Base-by-base conservation (phyloP, 1,140 invertebrate species). In the Plectrocnemia conspersa region DNA sequence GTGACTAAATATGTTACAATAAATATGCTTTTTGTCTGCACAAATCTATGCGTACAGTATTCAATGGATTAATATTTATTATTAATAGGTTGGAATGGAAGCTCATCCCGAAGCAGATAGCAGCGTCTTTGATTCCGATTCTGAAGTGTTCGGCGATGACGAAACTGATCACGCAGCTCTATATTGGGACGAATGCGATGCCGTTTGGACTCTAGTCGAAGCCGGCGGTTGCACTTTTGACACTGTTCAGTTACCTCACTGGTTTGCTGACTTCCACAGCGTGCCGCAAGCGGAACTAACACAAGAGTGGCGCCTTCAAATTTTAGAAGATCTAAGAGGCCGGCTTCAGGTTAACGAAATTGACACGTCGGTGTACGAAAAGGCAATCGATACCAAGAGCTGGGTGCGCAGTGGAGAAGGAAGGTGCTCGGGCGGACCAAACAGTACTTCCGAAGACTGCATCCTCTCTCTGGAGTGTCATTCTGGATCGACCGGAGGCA, bases 321-420 rank as follows among this genome's bases (percentile, higher is more conserved):
- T 92, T 66, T 70, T 91, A 27, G 76, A 84, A 36, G 79, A 82
- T 64, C 71, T 92, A 25, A 82, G 82, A 68, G 70, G 66, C 15
- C 75, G 86, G 64, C 74, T 79, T 62, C 72, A 68, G 42, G 60
- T 69, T 36, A 65, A 77, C 58, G 61, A 74, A 21, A 62, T 75
- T 44, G 77, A 82, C 63, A 73, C 81, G 47, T 70, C 77, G 13
- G 70, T 75, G 33, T 88, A 82, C 69, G 83, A 85, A 66, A 78
- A 82, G 64, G 89, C 88, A 11, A 77, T 91, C 35, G 88, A 91
- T 74, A 85, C 84, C 63, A 85, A 84, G 18, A 89, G 87, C 0
- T 92, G 89, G 87, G 79, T 88, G 0, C 88, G 90, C 64, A 85
- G 82, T 57, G 85, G 84, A 18, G 82, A 88, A 64, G 85, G 85